Evolutionary conservation across 2,888 invertebrate species (phyloP), one percentile per base, ranked within the genome.

Genomic region (Phania funesta): DNA sequence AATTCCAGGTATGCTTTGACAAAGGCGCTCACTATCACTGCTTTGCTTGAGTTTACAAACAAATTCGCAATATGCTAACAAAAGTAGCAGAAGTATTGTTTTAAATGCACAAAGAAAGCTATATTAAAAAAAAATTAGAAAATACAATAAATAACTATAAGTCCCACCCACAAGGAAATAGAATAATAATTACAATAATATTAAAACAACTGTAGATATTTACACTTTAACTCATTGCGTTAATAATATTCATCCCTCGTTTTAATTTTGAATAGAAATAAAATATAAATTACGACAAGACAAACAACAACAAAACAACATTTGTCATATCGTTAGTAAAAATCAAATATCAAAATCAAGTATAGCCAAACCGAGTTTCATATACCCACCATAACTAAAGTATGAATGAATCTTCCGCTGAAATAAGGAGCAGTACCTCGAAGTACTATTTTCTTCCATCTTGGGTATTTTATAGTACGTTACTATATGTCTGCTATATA

Each of bases 131-230:
- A 5, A 44, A 18, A 38, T 26, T 26, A 22, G 44, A 41, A 38
- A 50, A 24, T 60, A 50, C 11, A 41, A 22, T n/a, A 46, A 54
- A 54, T n/a, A n/a, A 38, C 13, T 20, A 22, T 56, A 38, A 46
- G 29, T 52, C 32, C 35, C 62, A 24, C 44, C 68, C 56, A 64
- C 20, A 56, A 22, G 29, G 22, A 54, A 77, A 77, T 77, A 62
- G 70, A 77, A 70, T 77, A 64, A 54, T 70, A 77, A 70, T 70
- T 70, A 48, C 64, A 70, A 48, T 64, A 77, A 64, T 70, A 70
- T 70, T 70, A 48, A 54, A 70, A 48, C 70, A 77, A 64, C 64
- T 77, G 48, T 29, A 48, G 38, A 70, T 70, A 54, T 70, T 77
- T 77, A 56, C 46, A 48, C 29, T 64, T 46, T 18, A 54, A 64